Percentiles rank a stretch among this genome's conserved stretches.
Evolutionary conservation across 2,113 vertebrate genomes (phyloP).

Genomic region (Actenoides hombroni): DNA sequence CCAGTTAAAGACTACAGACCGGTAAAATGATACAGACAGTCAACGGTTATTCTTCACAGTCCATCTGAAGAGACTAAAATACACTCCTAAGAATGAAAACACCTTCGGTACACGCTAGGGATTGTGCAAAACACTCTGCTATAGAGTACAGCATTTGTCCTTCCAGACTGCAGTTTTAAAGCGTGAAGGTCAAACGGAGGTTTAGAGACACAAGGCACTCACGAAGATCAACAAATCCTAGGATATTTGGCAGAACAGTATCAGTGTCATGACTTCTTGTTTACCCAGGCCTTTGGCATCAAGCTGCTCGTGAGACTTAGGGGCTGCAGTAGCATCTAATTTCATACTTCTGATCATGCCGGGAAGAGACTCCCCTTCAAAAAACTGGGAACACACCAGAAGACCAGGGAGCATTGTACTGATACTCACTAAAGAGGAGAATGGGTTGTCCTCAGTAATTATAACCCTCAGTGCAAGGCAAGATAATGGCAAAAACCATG

Average conservation of each 20-base stretch:
- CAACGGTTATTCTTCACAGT: not conserved
- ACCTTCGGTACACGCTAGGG: not conserved
- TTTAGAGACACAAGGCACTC: not conserved
- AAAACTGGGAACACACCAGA: not conserved
- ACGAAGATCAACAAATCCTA: not conserved
- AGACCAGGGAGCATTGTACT: not conserved
- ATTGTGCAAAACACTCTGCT: not conserved
- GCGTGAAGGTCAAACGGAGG: not conserved
- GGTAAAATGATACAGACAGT: not conserved
- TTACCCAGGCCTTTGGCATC: not conserved
- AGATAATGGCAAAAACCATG: not conserved
- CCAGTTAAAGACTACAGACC: constrained; percentile 15
- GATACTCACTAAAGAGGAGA: not conserved
- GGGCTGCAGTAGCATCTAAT: not conserved
- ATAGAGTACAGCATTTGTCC: not conserved
- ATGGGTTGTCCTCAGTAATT: not conserved
- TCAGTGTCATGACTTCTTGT: not conserved
- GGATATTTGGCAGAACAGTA: not conserved
- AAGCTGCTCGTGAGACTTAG: not conserved
- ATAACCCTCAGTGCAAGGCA: not conserved
- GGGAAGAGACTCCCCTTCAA: not conserved
- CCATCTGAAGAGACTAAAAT: not conserved
- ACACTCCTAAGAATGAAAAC: not conserved
- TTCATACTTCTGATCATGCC: not conserved
- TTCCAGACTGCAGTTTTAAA: not conserved